Conservation (phyloP, 2,113 vertebrate species). For the Platycercus adscitus region DNA sequence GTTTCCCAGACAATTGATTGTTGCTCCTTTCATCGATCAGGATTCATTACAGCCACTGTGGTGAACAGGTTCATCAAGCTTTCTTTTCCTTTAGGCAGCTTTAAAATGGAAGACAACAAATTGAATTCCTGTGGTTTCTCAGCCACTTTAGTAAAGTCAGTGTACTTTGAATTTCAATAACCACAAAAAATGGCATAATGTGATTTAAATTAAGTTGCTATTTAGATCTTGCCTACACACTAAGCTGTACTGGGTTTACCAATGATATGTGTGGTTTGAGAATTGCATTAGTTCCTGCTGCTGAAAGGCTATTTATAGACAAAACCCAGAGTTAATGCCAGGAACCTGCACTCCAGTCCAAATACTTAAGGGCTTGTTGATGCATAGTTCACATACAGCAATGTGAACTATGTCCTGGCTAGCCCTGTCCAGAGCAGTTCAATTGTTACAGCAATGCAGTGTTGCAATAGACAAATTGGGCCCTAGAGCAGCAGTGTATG, state of each 20-base stretch:
- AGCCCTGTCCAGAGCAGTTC: not conserved
- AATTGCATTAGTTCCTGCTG: not conserved
- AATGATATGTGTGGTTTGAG: not conserved
- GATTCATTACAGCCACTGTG: not conserved
- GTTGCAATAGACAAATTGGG: not conserved
- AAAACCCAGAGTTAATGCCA: not conserved
- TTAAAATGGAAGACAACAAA: not conserved
- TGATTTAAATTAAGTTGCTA: not conserved
- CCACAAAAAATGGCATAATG: not conserved
- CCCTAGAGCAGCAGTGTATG: not conserved
- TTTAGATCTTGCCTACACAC: not conserved
- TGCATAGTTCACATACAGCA: not conserved
- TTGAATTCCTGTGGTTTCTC: not conserved
- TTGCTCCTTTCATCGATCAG: not conserved
- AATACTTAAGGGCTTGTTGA: not conserved
- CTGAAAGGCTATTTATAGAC: not conserved
- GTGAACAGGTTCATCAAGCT: not conserved
- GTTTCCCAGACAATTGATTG: not conserved
- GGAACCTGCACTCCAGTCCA: not conserved
- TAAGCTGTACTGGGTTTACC: not conserved
- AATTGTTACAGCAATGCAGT: not conserved
- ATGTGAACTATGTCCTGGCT: not conserved
- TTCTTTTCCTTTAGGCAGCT: not conserved
- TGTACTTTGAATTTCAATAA: not conserved
- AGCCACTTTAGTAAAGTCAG: not conserved